Conservation (phyloP, 2,888 invertebrate genomes). For the Volucella inflata region DNA sequence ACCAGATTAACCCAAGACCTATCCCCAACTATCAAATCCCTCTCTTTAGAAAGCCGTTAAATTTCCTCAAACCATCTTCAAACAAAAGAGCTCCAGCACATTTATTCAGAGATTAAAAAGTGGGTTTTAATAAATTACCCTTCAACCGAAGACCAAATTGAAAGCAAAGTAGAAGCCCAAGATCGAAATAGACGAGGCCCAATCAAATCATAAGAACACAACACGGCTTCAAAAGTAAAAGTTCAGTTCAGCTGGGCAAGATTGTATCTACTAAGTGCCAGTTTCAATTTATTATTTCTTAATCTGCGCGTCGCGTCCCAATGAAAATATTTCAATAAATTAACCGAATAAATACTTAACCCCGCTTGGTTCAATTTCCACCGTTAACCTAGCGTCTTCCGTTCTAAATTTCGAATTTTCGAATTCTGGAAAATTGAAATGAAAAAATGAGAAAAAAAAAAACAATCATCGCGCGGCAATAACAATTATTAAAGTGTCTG, state of each 20-base stretch:
- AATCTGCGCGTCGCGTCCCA: conserved; percentile 66
- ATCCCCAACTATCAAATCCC: not conserved
- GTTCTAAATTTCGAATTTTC: conserved; percentile 33
- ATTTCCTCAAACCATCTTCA: not conserved
- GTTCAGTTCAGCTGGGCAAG: conserved; percentile 10
- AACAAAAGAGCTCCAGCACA: conserved; percentile 46
- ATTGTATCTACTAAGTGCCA: conserved; percentile 67
- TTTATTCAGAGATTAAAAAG: conserved; percentile 61
- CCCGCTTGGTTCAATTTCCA: not conserved
- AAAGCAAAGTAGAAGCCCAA: no score
- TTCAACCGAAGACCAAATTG: not conserved
- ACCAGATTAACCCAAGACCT: conserved; percentile 14
- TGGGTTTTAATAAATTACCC: conserved; percentile 59
- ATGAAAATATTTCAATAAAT: conserved; percentile 69
- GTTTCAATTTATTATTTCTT: conserved; percentile 73
- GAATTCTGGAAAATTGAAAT: not conserved
- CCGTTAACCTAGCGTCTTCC: conserved; percentile 54
- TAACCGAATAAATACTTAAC: conserved; percentile 65
- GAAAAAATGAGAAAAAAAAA: conserved; percentile 4
- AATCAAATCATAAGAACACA: not conserved
- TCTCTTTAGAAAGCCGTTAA: conserved; percentile 20
- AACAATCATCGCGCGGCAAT: conserved; percentile 41
- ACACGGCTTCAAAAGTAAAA: conserved; percentile 66
- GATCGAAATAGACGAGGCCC: no score
- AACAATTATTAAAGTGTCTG: conserved; percentile 73